Evolutionary conservation across 2,888 invertebrate genomes (phyloP).

Genomic region (Ormyrus rosae): DNA sequence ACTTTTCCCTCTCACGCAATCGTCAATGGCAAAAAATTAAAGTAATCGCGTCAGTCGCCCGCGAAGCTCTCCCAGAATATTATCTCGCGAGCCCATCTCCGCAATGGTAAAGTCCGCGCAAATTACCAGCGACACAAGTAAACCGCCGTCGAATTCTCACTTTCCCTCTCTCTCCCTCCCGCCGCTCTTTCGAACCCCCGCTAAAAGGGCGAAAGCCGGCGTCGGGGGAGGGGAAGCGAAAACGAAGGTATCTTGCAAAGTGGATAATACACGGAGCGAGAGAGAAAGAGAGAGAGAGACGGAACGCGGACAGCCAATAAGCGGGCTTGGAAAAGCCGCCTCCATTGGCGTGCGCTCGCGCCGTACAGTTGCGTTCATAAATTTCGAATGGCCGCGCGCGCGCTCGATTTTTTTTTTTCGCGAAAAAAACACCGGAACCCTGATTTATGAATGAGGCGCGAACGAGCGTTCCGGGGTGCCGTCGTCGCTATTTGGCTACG

Average conservation of each 20-base stretch:
- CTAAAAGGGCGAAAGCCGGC: neutral
- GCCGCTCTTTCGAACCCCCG: neutral
- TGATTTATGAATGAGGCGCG: too few relatives aligned
- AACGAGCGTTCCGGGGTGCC: too few relatives aligned
- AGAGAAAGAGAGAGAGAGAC: constrained; percentile 54
- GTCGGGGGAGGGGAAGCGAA: neutral
- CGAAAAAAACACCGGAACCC: too few relatives aligned
- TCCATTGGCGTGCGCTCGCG: constrained; percentile 10
- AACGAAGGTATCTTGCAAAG: constrained; percentile 43
- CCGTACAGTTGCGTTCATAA: constrained; percentile 27
- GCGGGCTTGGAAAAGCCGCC: constrained; percentile 5
- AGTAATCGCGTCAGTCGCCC: too few relatives aligned
- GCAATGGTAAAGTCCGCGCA: constrained; percentile 18
- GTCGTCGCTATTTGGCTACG: too few relatives aligned
- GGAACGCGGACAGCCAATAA: constrained; percentile 33
- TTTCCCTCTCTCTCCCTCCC: constrained; percentile 16
- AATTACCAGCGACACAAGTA: constrained; percentile 32
- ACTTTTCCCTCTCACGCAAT: too few relatives aligned
- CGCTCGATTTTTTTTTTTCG: too few relatives aligned
- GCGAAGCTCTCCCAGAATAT: too few relatives aligned
- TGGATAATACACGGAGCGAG: constrained; percentile 33
- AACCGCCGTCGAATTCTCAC: constrained; percentile 23
- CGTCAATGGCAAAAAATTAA: too few relatives aligned
- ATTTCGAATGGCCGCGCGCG: neutral
- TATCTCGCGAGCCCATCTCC: neutral